These are phyloP conservation scores for Callyntrura sp. DNA, from an alignment of 2,888 invertebrate species.

Conservation along the genomic window DNA sequence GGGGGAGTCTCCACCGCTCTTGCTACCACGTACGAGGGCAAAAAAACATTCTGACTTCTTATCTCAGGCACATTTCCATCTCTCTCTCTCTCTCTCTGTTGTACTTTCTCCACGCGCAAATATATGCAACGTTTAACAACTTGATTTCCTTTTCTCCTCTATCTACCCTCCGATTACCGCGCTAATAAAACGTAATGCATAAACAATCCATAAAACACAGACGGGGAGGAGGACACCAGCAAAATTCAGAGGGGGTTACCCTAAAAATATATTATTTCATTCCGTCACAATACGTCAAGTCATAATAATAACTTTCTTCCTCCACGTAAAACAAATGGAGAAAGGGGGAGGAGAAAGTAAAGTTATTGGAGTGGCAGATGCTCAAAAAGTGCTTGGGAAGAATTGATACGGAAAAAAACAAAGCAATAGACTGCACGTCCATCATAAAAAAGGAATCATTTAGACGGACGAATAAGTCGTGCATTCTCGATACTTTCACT, in stretches of 20 bases:
- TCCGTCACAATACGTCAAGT: conserved; percentile 30
- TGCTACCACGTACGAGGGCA: too few species aligned
- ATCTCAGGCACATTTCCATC: too few species aligned
- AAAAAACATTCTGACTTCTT: too few species aligned
- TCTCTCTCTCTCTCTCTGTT: too few species aligned
- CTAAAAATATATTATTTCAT: conserved; percentile 4
- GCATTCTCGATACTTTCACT: too few species aligned
- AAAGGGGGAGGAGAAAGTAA: neutral
- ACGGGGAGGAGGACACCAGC: neutral
- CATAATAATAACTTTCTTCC: too few species aligned
- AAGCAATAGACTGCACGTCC: neutral
- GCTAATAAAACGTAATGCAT: conserved; percentile 42
- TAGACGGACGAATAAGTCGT: neutral
- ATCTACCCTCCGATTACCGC: too few species aligned
- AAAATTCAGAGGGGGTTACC: too few species aligned
- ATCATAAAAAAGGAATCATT: neutral
- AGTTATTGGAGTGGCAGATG: conserved; percentile 28
- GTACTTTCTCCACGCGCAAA: too few species aligned
- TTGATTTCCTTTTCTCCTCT: conserved; percentile 4
- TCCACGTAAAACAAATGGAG: too few species aligned
- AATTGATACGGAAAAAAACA: conserved; percentile 20
- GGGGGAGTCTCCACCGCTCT: too few species aligned
- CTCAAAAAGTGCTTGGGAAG: conserved; percentile 1
- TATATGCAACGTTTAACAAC: neutral
- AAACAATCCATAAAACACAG: conserved; percentile 31